Conservation (phyloP, 2,888 invertebrate species). For the Epirrhoe tristata region DNA sequence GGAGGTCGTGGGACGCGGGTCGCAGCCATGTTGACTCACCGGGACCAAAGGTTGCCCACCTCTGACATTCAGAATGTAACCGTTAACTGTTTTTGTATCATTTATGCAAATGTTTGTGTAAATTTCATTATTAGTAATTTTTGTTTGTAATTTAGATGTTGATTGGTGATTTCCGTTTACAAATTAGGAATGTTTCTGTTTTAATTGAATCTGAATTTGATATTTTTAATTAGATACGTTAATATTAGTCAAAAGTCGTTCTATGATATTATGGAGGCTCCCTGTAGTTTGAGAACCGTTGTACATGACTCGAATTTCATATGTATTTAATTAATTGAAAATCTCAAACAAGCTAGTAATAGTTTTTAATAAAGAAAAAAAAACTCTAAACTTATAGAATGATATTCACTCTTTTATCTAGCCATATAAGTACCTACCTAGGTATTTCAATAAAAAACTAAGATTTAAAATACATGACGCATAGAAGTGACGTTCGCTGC, state of each 20-base stretch:
- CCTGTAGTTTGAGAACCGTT: background rate
- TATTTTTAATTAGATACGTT: constrained; percentile 1
- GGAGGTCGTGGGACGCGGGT: constrained; percentile 70
- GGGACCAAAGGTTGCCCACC: constrained; percentile 66
- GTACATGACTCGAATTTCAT: background rate
- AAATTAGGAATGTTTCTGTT: constrained; percentile 1
- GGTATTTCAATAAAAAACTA: constrained; percentile 6
- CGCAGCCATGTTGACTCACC: constrained; percentile 54
- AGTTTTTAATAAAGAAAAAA: too few relatives aligned
- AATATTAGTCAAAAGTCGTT: background rate
- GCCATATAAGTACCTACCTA: too few relatives aligned
- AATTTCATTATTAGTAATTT: constrained; percentile 19
- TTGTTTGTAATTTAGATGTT: constrained; percentile 31
- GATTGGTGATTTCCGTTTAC: constrained; percentile 12
- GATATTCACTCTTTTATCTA: too few relatives aligned
- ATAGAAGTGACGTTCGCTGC: constrained; percentile 40
- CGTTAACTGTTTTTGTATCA: constrained; percentile 48
- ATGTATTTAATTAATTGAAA: background rate
- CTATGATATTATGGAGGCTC: background rate
- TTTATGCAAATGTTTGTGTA: constrained; percentile 39
- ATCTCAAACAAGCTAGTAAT: too few relatives aligned
- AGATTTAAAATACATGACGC: constrained; percentile 19
- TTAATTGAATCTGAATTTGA: background rate
- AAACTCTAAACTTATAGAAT: too few relatives aligned
- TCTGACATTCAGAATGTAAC: constrained; percentile 63